Conservation (phyloP, 1,140 invertebrate genomes). For the Drosophila mayri region DNA sequence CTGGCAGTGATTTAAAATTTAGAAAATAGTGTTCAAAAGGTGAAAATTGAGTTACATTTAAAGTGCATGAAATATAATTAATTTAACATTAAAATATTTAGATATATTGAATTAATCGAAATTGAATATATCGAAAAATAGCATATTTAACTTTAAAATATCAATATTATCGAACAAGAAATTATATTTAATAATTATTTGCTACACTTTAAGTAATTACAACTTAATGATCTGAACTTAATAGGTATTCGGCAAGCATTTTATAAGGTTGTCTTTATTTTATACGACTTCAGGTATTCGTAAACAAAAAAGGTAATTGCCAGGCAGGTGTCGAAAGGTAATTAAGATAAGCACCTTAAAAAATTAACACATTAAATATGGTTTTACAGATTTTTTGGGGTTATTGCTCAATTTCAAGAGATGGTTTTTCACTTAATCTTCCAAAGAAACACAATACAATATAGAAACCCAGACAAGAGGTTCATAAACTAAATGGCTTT, state of each 20-base stretch:
- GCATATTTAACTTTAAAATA: too few species aligned
- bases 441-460: too few species aligned
- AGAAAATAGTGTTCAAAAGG: neutral
- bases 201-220: too few species aligned
- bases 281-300: neutral
- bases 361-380: constrained; percentile 1
- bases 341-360: constrained; percentile 32
- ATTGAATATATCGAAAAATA: too few species aligned
- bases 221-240: neutral
- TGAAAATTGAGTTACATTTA: too few species aligned
- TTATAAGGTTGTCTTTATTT: constrained; percentile 1
- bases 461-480: constrained; percentile 11
- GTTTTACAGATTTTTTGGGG: constrained; percentile 1
- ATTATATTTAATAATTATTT: too few species aligned
- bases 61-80: too few species aligned
- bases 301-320: constrained; percentile 12
- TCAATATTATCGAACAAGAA: too few species aligned
- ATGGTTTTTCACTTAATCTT: too few species aligned
- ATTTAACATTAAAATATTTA: neutral
- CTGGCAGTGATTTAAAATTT: neutral
- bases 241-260: neutral
- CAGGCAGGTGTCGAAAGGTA: constrained; percentile 29
- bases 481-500: constrained; percentile 31
- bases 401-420: constrained; percentile 6
- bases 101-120: too few species aligned